Conservation (phyloP, 2,797 vertebrate genomes). For the Enteromius anoplus region DNA sequence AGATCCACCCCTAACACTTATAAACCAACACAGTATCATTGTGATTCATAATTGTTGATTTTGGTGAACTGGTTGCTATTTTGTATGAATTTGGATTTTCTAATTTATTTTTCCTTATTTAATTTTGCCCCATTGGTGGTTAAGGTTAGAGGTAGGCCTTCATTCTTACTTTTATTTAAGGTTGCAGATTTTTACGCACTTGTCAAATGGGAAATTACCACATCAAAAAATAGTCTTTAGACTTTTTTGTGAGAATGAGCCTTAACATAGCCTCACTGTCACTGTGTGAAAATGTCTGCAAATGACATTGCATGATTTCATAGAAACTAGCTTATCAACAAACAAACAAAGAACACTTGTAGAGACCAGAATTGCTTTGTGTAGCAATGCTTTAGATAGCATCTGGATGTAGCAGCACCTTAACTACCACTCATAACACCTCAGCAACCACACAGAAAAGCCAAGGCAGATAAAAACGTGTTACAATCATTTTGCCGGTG, state of each 20-base stretch:
- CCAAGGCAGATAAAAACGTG: neutral
- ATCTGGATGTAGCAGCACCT: neutral
- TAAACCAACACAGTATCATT: neutral
- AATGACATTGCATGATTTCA: neutral
- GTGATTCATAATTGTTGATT: neutral
- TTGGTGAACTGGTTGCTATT: no score
- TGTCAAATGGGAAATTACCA: neutral
- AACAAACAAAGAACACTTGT: neutral
- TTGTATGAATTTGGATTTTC: no score
- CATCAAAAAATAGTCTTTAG: neutral
- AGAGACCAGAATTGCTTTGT: neutral
- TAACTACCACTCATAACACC: neutral
- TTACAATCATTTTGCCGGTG: neutral
- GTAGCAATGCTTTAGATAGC: neutral
- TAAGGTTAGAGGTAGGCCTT: neutral
- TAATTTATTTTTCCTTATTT: no score
- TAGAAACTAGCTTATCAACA: neutral
- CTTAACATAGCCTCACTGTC: neutral
- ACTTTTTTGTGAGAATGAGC: neutral
- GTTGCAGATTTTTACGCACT: neutral
- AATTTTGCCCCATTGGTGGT: no score
- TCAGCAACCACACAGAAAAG: neutral
- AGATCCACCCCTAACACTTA: neutral
- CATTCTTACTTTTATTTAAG: neutral
- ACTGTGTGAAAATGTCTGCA: neutral